A percentile compares a stretch with the other conserved stretches of the same genome.
These are phyloP conservation scores for Himalopsyche japonica DNA, from an alignment of 2,888 invertebrate genomes.

Conservation along the genomic window DNA sequence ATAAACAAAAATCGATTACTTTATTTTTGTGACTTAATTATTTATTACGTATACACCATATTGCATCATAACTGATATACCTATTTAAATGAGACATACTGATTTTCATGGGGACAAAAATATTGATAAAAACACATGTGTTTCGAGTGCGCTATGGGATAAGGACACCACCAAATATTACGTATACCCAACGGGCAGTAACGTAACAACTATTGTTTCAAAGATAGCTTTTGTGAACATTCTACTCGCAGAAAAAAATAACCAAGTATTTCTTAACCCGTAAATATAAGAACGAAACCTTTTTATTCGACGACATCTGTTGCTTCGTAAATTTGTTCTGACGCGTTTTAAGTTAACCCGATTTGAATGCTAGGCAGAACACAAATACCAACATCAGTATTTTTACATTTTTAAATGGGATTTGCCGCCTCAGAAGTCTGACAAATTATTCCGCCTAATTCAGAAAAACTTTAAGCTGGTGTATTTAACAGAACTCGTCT, in stretches of 20 bases:
- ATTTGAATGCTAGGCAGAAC: not conserved
- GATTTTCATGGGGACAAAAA: too few relatives aligned
- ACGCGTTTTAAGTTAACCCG: not conserved
- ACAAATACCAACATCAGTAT: not conserved
- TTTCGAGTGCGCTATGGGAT: too few relatives aligned
- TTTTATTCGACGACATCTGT: not conserved
- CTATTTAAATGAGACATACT: too few relatives aligned
- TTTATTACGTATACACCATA: too few relatives aligned
- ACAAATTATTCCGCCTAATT: not conserved
- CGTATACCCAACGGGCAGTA: too few relatives aligned
- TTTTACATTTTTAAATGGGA: not conserved
- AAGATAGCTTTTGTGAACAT: not conserved
- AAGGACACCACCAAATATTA: too few relatives aligned
- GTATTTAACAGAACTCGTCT: not conserved
- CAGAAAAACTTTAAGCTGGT: not conserved
- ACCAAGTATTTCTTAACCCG: not conserved
- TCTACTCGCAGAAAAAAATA: not conserved
- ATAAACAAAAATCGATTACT: too few relatives aligned
- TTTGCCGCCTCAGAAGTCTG: not conserved
- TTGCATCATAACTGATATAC: too few relatives aligned
- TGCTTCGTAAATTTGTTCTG: not conserved
- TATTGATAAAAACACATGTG: too few relatives aligned
- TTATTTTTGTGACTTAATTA: too few relatives aligned
- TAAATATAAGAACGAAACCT: not conserved
- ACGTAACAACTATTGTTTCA: not conserved